Conservation (phyloP, 2,797 vertebrate genomes). For the Leuciscus waleckii region DNA sequence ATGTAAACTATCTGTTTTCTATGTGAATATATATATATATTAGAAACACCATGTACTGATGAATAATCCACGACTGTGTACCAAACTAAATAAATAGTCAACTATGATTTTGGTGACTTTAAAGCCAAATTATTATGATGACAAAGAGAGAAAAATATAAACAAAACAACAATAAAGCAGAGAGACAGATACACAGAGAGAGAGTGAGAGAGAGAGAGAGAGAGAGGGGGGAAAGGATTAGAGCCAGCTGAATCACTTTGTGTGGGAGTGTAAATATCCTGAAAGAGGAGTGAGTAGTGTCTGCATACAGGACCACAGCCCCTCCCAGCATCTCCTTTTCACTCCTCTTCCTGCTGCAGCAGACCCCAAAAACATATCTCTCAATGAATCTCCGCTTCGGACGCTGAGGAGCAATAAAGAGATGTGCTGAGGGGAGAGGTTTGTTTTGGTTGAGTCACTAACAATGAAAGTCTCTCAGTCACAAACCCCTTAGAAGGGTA, state of each 20-base stretch:
- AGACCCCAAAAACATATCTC: constrained; percentile 45
- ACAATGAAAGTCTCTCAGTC: constrained; percentile 48
- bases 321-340: constrained; percentile 55
- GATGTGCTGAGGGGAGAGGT: constrained; percentile 32
- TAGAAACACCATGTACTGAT: no score
- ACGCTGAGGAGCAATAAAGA: constrained; percentile 25
- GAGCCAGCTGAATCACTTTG: constrained; percentile 69
- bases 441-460: constrained; percentile 54
- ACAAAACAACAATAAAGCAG: no score
- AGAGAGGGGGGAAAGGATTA: constrained; percentile 48
- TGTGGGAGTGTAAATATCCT: constrained; percentile 72
- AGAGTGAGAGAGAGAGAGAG: no score
- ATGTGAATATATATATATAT: no score
- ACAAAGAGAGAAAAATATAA: no score
- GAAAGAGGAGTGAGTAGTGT: constrained; percentile 65
- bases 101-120: no score
- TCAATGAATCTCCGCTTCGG: constrained; percentile 25
- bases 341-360: constrained; percentile 55
- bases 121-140: no score
- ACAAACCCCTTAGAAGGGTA: constrained; percentile 39
- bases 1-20: no score
- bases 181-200: no score
- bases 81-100: no score
- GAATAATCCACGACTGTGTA: no score
- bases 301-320: constrained; percentile 61